A percentile compares a stretch with the other conserved stretches of the same genome.
Evolutionary conservation across 2,113 vertebrate genomes (phyloP).

Genomic region (Antechinus flavipes): DNA sequence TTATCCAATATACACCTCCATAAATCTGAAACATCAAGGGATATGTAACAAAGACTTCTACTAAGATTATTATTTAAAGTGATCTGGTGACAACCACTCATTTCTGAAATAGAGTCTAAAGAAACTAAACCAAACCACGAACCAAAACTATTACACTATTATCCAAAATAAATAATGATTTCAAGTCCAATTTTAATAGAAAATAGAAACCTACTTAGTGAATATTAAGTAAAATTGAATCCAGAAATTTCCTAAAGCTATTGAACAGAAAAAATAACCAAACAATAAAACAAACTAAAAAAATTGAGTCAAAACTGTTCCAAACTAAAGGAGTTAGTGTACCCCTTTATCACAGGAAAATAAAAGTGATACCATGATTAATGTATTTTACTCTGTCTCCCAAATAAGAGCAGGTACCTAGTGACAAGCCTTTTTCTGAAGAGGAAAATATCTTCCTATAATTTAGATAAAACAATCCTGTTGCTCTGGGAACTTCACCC

Average conservation of each 20-base stretch:
- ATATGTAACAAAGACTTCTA: slow-evolving; percentile 21
- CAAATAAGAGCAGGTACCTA: slow-evolving; percentile 52
- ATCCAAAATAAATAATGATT: not conserved
- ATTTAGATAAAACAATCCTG: slow-evolving; percentile 23
- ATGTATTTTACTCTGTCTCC: slow-evolving; percentile 69
- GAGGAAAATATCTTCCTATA: slow-evolving; percentile 11
- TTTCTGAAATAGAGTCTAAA: not conserved
- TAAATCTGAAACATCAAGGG: not conserved
- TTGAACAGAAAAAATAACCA: not conserved
- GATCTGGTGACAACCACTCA: not conserved
- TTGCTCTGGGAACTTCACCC: slow-evolving; percentile 8
- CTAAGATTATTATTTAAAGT: not conserved
- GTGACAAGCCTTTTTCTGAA: not conserved
- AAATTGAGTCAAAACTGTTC: not conserved
- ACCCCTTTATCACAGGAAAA: slow-evolving; percentile 70
- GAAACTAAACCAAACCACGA: not conserved
- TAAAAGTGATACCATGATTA: slow-evolving; percentile 66
- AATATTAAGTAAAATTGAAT: not conserved
- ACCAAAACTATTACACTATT: slow-evolving; percentile 31
- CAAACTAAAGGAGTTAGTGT: slow-evolving; percentile 62
- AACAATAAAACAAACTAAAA: not conserved
- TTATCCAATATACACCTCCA: slow-evolving; percentile 15
- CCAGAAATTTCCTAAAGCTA: not conserved
- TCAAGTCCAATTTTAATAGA: not conserved
- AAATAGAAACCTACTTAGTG: not conserved